These are phyloP conservation scores for Paramisgurnus dabryanus DNA, from an alignment of 2,113 vertebrate species.

Conservation along the genomic window DNA sequence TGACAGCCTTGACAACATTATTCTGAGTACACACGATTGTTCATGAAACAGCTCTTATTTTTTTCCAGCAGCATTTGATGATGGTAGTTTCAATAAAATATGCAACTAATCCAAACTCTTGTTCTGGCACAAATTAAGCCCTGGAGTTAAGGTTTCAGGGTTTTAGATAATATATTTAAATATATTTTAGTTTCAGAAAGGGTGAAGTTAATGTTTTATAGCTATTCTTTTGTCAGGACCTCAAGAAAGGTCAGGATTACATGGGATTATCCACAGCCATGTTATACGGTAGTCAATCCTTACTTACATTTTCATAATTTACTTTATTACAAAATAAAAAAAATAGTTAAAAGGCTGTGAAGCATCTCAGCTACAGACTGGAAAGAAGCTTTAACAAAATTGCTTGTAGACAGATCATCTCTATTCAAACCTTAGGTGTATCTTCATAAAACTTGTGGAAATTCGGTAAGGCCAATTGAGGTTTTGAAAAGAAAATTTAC, in stretches of 20 bases:
- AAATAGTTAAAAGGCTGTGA: background rate
- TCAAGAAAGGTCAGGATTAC: conserved; percentile 2
- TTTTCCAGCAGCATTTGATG: no score
- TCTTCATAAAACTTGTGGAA: no score
- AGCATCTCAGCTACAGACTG: background rate
- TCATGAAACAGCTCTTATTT: no score
- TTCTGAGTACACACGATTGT: no score
- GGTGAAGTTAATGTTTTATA: background rate
- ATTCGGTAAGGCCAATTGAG: no score
- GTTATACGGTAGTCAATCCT: background rate
- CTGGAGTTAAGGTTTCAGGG: background rate
- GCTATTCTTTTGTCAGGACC: conserved; percentile 11
- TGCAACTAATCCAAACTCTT: no score
- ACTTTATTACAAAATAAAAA: background rate
- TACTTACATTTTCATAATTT: background rate
- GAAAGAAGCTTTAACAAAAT: background rate
- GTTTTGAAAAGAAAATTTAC: no score
- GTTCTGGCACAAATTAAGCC: no score
- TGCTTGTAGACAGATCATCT: background rate
- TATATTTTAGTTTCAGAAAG: conserved; percentile 2
- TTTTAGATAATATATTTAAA: conserved; percentile 18
- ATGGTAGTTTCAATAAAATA: no score
- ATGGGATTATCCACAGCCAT: conserved; percentile 2
- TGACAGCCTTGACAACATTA: no score
- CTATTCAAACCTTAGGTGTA: no score